Evolutionary conservation across 2,113 vertebrate species (phyloP), one percentile per base, ranked within the genome.

Genomic region (Eleginops maclovinus): DNA sequence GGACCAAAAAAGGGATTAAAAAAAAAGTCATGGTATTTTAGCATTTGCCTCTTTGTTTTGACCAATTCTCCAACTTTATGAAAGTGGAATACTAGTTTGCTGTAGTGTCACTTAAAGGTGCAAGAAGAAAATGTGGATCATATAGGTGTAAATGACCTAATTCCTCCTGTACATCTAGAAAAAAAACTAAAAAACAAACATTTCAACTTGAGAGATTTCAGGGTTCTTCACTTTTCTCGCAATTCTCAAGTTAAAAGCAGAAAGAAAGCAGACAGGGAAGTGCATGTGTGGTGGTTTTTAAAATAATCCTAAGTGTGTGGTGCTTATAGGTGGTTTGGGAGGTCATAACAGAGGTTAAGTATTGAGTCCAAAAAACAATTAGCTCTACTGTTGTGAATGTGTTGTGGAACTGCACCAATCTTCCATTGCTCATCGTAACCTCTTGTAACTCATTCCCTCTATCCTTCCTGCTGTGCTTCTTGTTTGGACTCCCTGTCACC

Each of bases 401-500:
- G 51, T 46, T 44, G 8, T 64, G 40, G 19, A 41, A 40, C 46
- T 40, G 24, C 13, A 24, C 21, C 36, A 17, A 53, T 78, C 47
- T 19, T 24, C 58, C 10, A 2, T 16, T 16, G n/a, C 60, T 66
- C 44, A 47, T 66, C 53, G 15, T 59, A 43, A 43, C 21, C 40
- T 56, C 46, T 21, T 50, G 14, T 31, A 31, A 40, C 9, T 4
- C 5, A 19, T 53, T 43, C n/a, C 16, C 36, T 0, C 9, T 9
- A 22, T 41, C n/a, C 3, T 63, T 19, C 5, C 17, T 47, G 40
- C 3, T 44, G 12, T 69, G 43, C 43, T 61, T 58, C 12, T 72
- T 54, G 50, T 66, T 83, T 60, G 70, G 50, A 15, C 21, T 46
- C 65, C 44, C 49, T 22, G 50, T 65, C 58, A 73, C 66, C 36